Base-by-base conservation (phyloP, 2,113 vertebrate genomes). In the Cnemophilus loriae region DNA sequence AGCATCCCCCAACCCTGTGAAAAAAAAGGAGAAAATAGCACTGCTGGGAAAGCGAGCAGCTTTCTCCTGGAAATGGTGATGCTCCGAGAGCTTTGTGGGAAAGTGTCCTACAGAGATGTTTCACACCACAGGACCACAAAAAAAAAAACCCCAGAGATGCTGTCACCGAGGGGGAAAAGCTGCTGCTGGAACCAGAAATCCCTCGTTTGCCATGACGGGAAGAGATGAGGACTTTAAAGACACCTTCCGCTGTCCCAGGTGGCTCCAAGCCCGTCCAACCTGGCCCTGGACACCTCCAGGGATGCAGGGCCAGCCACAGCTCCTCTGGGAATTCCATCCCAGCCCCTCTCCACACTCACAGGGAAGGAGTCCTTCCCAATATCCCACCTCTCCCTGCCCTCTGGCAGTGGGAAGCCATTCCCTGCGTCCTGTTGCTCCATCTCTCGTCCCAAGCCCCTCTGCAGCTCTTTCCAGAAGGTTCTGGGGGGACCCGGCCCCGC, bases 41-140 rank as follows among this genome's bases (percentile, higher is more conserved):
- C 15, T 81, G 83, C 95, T 84, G 74, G 87, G 91, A 90, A 89
- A 87, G 84, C 44, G 79, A 93, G 82, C 56, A 65, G 97, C 97
- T 97, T 96, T 96, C 96, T 97, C 91, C 89, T 96, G 97, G 95
- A 97, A 97, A 96, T 70, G 92, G 26, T 93, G 94, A 96, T 87
- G 91, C 95, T 89, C 82, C 1, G 68, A 87, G 93, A 96, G 93
- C 75, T 87, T 56, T 32, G 91, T 26, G 59, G 85, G 68, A 83
- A 96, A 95, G 77, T 76, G 94, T 83, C 88, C 96, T 80, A 77
- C 60, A 6, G 74, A 92, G 93, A 71, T 42, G 65, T 70, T 88
- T 84, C 82, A 63, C 81, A 52, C 65, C 13, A 0, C 5, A 52
- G 44, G 56, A 68, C 73, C 16, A 13, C 5, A 3, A 63, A 61